Evolutionary conservation across 2,888 invertebrate species (phyloP).

Genomic region (Caenorhabditis sinica): DNA sequence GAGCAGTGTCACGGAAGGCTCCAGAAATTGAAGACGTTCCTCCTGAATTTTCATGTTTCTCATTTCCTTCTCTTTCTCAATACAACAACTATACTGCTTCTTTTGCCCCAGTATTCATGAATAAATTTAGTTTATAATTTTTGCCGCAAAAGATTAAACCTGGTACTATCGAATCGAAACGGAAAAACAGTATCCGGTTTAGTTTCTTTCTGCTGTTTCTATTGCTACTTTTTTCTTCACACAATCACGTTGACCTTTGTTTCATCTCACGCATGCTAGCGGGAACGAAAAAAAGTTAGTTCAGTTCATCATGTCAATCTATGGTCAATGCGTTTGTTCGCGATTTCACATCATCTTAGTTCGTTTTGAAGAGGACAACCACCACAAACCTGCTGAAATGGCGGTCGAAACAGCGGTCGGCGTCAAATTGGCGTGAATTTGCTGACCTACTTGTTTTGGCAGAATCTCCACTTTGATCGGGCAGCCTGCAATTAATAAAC

Average conservation of each 20-base stretch:
- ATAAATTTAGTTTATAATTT: neutral
- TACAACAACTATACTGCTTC: neutral
- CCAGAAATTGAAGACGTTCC: conserved; percentile 67
- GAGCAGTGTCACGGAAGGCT: conserved; percentile 65
- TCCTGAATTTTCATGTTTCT: conserved; percentile 49
- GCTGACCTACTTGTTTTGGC: conserved; percentile 82
- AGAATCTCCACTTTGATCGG: conserved; percentile 83
- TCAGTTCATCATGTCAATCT: conserved; percentile 25
- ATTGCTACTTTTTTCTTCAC: conserved; percentile 7
- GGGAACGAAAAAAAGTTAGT: conserved; percentile 2
- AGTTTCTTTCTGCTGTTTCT: conserved; percentile 11
- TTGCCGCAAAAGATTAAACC: conserved; percentile 52
- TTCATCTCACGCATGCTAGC: neutral
- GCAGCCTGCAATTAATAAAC: conserved; percentile 77
- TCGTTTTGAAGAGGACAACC: neutral
- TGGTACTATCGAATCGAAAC: conserved; percentile 11
- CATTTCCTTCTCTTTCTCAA: too few relatives aligned
- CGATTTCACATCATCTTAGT: neutral
- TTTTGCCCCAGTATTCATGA: neutral
- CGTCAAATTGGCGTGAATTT: conserved; percentile 77
- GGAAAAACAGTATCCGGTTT: conserved; percentile 35
- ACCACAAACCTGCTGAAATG: conserved; percentile 70
- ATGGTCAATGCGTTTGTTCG: conserved; percentile 39
- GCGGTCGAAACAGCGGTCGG: conserved; percentile 75
- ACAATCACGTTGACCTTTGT: conserved; percentile 60